Conservation (phyloP, 2,113 vertebrate species). For the Ramphastos sulfuratus region DNA sequence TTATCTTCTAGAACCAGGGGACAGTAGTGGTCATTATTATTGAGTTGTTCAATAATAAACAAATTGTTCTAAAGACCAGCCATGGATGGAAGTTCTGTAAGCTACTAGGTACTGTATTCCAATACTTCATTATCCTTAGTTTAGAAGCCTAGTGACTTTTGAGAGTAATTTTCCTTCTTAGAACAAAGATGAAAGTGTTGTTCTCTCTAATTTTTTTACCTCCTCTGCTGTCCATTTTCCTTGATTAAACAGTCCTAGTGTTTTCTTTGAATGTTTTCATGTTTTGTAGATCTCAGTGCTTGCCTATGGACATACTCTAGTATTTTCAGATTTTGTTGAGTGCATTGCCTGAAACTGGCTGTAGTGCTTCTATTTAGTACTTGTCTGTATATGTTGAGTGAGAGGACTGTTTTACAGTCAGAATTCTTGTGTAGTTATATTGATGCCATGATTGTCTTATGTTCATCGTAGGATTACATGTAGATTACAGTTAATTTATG, state of each 20-base stretch:
- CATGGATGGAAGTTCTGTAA: not conserved
- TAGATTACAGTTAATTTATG: not conserved
- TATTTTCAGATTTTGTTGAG: not conserved
- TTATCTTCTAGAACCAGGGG: not conserved
- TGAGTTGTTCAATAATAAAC: not conserved
- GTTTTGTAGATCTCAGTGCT: not conserved
- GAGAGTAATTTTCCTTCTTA: not conserved
- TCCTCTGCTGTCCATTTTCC: not conserved
- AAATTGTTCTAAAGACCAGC: not conserved
- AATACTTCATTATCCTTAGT: not conserved
- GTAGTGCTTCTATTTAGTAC: not conserved
- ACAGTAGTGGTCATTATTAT: not conserved
- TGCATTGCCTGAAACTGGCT: not conserved
- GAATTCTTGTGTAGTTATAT: not conserved
- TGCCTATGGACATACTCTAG: accelerated
- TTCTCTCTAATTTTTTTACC: not conserved
- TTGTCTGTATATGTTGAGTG: not conserved
- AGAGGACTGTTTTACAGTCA: not conserved
- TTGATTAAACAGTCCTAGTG: not conserved
- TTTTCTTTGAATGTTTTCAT: not conserved
- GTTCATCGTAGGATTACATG: not conserved
- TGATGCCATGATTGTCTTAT: not conserved
- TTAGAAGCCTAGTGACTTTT: not conserved
- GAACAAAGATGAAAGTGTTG: not conserved
- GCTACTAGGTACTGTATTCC: not conserved